Percentiles rank a stretch among this genome's conserved stretches.
These are phyloP conservation scores for Panurus biarmicus DNA, from an alignment of 2,113 vertebrate species.

Conservation along the genomic window DNA sequence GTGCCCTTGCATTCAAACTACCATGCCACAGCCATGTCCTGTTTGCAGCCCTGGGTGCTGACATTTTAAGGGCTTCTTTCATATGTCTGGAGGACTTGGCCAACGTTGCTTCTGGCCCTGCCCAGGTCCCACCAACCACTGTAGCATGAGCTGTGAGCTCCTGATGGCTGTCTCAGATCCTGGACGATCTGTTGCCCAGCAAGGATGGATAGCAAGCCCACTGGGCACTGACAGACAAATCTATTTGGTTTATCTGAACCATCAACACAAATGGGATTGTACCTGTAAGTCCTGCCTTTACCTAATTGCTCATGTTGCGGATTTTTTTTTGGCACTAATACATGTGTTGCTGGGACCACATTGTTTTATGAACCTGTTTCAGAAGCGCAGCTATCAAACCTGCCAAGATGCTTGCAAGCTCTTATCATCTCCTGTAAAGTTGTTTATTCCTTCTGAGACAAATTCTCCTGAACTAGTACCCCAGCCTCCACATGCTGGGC, in stretches of 20 bases:
- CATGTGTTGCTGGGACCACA: not conserved
- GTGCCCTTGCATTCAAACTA: not conserved
- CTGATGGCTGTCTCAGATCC: not conserved
- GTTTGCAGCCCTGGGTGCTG: not conserved
- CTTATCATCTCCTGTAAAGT: not conserved
- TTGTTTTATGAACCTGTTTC: not conserved
- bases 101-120: fast-evolving
- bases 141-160: not conserved
- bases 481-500: not conserved
- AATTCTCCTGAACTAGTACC: not conserved
- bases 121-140: not conserved
- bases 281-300: not conserved
- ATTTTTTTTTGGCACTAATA: not conserved
- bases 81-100: not conserved
- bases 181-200: not conserved
- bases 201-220: not conserved
- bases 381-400: not conserved
- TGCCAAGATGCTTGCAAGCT: not conserved
- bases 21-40: fast-evolving
- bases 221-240: not conserved
- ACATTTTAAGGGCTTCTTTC: not conserved
- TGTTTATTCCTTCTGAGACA: not conserved
- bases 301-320: not conserved
- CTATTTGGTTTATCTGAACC: not conserved
- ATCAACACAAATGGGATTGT: not conserved